Evolutionary conservation across 2,113 vertebrate species (phyloP).

Genomic region (Physeter macrocephalus): DNA sequence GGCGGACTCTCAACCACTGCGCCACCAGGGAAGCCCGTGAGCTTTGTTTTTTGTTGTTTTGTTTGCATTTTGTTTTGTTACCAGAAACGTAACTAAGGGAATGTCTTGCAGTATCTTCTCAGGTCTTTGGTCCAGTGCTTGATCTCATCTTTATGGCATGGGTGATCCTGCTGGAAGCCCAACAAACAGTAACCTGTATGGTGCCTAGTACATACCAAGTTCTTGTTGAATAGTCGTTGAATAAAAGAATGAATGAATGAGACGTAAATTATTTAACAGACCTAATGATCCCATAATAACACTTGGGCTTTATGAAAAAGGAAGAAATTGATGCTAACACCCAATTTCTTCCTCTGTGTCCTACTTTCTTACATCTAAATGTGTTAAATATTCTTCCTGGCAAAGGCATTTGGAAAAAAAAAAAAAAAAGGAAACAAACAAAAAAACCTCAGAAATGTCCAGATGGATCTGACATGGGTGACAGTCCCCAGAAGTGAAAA

Average conservation of each 20-base stretch:
- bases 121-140: background rate
- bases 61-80: background rate
- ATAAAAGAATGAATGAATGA: background rate
- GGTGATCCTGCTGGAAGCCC: background rate
- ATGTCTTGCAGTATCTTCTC: background rate
- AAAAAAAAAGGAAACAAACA: background rate
- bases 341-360: background rate
- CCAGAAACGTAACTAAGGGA: background rate
- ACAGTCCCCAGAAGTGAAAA: conserved; percentile 47
- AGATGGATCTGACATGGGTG: conserved; percentile 44
- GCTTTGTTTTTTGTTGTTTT: background rate
- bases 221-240: background rate
- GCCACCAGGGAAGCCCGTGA: background rate
- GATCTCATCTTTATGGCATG: background rate
- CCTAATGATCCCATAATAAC: background rate
- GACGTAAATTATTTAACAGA: background rate
- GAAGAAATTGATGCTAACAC: background rate
- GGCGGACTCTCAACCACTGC: background rate
- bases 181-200: background rate
- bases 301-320: background rate
- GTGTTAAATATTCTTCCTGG: conserved; percentile 48
- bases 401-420: conserved; percentile 2
- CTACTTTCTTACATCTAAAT: conserved; percentile 36
- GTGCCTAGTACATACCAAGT: background rate
- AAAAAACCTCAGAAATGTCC: background rate